A percentile compares a stretch with the other conserved stretches of the same genome.
phyloP scores from a whole-genome alignment of 2,797 vertebrate genomes.

The Oryzias sinensis region DNA sequence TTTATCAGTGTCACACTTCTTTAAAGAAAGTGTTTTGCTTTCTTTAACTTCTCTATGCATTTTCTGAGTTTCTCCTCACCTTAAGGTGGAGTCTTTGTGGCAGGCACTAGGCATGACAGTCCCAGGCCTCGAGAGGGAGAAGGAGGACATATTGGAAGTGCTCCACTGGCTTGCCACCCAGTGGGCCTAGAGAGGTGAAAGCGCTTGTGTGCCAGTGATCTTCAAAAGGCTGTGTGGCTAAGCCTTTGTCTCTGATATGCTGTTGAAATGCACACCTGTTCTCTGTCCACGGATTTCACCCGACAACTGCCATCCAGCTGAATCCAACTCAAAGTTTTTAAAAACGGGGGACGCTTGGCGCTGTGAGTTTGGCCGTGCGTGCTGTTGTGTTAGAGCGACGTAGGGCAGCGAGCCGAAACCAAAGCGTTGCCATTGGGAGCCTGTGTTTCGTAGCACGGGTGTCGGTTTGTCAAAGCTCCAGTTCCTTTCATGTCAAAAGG shows the following conservation, averaged over 20 bases:
- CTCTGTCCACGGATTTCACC: slow-evolving; percentile 86
- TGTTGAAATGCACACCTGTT: slow-evolving; percentile 84
- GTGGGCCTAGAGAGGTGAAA: slow-evolving; percentile 98
- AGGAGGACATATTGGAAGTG: slow-evolving; percentile 97
- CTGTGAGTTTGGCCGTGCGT: slow-evolving; percentile 89
- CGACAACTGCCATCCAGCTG: slow-evolving; percentile 87
- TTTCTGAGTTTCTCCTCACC: slow-evolving; percentile 99
- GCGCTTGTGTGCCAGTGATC: slow-evolving; percentile 99
- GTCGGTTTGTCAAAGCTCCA: slow-evolving; percentile 63
- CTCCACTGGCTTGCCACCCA: slow-evolving; percentile 98
- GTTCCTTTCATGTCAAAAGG: slow-evolving; percentile 68
- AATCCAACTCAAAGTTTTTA: slow-evolving; percentile 83
- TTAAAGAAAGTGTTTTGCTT: slow-evolving; percentile 99
- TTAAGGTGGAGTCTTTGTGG: slow-evolving; percentile 99
- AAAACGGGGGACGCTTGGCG: slow-evolving; percentile 60
- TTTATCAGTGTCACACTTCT: slow-evolving; percentile 74
- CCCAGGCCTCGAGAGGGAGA: slow-evolving; percentile 98
- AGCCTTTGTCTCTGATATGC: slow-evolving; percentile 85
- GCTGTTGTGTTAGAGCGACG: slow-evolving; percentile 88
- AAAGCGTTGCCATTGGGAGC: slow-evolving; percentile 66
- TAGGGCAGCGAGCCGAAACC: slow-evolving; percentile 79
- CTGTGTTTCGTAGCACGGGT: slow-evolving; percentile 72
- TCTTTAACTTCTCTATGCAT: slow-evolving; percentile 99
- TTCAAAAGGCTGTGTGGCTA: slow-evolving; percentile 97
- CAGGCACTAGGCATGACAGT: slow-evolving; percentile 99